These are phyloP conservation scores for Andricus grossulariae DNA, from an alignment of 1,140 invertebrate genomes.

Conservation along the genomic window DNA sequence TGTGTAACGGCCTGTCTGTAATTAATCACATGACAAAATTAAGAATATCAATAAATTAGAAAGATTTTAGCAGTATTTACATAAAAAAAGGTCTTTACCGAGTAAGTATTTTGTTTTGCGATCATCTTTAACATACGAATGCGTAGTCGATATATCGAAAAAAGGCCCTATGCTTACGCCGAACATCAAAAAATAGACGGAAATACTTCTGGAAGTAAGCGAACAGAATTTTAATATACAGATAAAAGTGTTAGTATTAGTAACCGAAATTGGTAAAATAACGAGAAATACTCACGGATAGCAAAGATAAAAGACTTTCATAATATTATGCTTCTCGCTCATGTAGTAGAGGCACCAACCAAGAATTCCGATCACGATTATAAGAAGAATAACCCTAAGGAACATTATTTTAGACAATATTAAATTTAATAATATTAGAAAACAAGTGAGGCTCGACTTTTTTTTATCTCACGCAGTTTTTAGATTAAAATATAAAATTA, in stretches of 20 bases:
- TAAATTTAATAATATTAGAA: neutral
- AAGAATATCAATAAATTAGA: too few relatives aligned
- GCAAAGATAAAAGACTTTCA: conserved; percentile 88
- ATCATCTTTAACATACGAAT: conserved; percentile 68
- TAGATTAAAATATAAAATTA: too few relatives aligned
- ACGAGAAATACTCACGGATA: conserved; percentile 88
- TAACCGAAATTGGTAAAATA: conserved; percentile 11
- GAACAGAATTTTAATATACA: too few relatives aligned
- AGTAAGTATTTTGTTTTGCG: conserved; percentile 67
- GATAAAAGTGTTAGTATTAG: too few relatives aligned
- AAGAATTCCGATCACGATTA: conserved; percentile 74
- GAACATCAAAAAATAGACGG: conserved; percentile 92
- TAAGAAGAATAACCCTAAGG: conserved; percentile 77
- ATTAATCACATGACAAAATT: conserved; percentile 12
- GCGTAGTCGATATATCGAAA: conserved; percentile 79
- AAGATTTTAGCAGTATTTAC: too few relatives aligned
- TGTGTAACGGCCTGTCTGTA: conserved; percentile 80
- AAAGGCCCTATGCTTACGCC: conserved; percentile 84
- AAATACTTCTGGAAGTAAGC: conserved; percentile 78
- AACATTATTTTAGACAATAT: conserved; percentile 30
- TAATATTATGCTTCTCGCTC: conserved; percentile 81
- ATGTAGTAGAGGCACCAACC: conserved; percentile 85
- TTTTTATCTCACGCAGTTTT: too few relatives aligned
- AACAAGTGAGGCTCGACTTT: too few relatives aligned
- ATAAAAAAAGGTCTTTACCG: conserved; percentile 52